Conservation (phyloP, 1,140 invertebrate genomes). For the Drosophila punjabiensis region DNA sequence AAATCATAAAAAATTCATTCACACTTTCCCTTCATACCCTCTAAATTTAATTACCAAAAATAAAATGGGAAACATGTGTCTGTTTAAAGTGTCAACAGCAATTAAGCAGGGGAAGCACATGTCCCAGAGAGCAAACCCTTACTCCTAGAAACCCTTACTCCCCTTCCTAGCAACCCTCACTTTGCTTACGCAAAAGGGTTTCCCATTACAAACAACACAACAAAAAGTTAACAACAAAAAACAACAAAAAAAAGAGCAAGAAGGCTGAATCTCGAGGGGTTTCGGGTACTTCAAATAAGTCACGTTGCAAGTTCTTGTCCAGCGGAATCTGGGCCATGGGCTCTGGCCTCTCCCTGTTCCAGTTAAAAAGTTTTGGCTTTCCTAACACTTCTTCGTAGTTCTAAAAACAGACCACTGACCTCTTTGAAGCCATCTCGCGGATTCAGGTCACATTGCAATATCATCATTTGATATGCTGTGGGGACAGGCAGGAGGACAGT, state of each 20-base stretch:
- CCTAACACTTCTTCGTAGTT: constrained; percentile 15
- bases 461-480: constrained; percentile 39
- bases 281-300: constrained; percentile 69
- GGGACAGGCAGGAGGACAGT: constrained; percentile 24
- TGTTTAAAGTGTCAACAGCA: constrained; percentile 13
- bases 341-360: constrained; percentile 1
- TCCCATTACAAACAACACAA: constrained; percentile 79
- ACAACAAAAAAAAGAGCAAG: constrained; percentile 12
- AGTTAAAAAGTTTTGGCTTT: constrained; percentile 45
- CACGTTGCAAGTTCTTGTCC: constrained; percentile 60
- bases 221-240: constrained; percentile 62
- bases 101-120: constrained; percentile 52
- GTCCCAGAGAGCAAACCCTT: constrained; percentile 1
- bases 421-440: constrained; percentile 37
- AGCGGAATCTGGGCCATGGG: constrained; percentile 20
- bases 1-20: neutral
- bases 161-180: constrained; percentile 3
- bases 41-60: constrained; percentile 2
- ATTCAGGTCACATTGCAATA: constrained; percentile 59
- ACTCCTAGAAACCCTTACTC: neutral
- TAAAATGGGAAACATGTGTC: constrained; percentile 3
- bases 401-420: constrained; percentile 14
- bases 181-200: constrained; percentile 77
- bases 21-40: neutral
- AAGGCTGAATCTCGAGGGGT: constrained; percentile 55